Percentiles rank a stretch among this genome's conserved stretches.
phyloP scores from a whole-genome alignment of 1,140 invertebrate genomes.

The Rhopalosiphum padi region DNA sequence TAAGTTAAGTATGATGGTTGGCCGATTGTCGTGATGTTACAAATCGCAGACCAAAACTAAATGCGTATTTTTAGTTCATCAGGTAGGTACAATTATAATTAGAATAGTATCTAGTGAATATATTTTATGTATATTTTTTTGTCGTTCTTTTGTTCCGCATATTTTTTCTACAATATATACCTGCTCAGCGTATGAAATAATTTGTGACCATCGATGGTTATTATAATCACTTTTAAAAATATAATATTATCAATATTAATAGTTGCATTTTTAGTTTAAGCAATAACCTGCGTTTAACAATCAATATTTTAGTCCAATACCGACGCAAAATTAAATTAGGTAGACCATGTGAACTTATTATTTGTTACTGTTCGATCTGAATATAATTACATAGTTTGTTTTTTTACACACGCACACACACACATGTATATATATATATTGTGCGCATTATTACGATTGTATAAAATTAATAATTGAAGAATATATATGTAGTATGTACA shows the following conservation, averaged over 20 bases:
- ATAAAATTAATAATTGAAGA: neutral
- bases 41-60: neutral
- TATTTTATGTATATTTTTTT: neutral
- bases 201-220: neutral
- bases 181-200: neutral
- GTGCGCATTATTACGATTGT: neutral
- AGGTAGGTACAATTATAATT: neutral
- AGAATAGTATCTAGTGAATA: neutral
- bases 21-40: neutral
- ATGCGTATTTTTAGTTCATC: neutral
- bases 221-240: neutral
- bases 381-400: neutral
- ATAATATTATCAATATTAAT: neutral
- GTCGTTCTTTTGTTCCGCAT: neutral
- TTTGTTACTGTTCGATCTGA: neutral
- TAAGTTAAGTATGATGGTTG: neutral
- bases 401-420: neutral
- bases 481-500: neutral
- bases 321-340: neutral
- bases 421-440: neutral
- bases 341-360: neutral
- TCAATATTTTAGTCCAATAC: neutral
- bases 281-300: neutral
- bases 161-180: too few species aligned
- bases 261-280: neutral